Base-by-base conservation (phyloP, 1,140 invertebrate species). In the Drosophila auraria region DNA sequence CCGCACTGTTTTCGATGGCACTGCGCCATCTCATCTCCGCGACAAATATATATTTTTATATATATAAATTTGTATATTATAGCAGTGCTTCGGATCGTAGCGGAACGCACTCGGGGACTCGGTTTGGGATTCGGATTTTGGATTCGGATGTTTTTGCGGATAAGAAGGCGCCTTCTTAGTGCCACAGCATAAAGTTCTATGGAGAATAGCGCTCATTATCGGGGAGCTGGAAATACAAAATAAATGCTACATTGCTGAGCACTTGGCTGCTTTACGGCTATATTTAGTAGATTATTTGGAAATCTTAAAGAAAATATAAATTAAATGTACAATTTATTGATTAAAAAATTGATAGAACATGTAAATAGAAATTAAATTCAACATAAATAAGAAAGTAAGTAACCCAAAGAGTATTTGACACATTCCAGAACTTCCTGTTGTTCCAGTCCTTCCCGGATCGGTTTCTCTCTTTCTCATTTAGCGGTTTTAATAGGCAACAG, bases 81-180 rank as follows among this genome's bases (percentile, higher is more conserved):
- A 79, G 50, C 58, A 62, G 36, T 45, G 7, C 53, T 56, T 57
- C 54, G 42, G 61, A 54, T 51, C 30, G 23, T 40, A 70, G 42
- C 30, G 64, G 47, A 73, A 71, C 49, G 60, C 30, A 54, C 38
- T 62, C 59, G 59, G 59, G 12, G 20, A 33, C 49, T 62, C 57
- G 57, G 38, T 27, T 45, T 59, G 15, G 23, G 56, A 40, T 44
- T 40, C 14, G 20, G 56, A 27, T 42, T 58, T 56, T 2, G 40
- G 63, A 65, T 57, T 77, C 45, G 64, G 71, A 69, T 74, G 68
- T 66, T 57, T 87, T 83, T 58, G 66, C 84, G 84, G 84, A 89
- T 89, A 89, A 89, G 82, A 89, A 89, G 62, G 47, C 66, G 65
- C 50, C 68, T 71, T 40, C 65, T 58, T 59, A 33, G 49, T 72